Evolutionary conservation across 2,888 invertebrate genomes (phyloP).

Genomic region (Sphinx pinastri): DNA sequence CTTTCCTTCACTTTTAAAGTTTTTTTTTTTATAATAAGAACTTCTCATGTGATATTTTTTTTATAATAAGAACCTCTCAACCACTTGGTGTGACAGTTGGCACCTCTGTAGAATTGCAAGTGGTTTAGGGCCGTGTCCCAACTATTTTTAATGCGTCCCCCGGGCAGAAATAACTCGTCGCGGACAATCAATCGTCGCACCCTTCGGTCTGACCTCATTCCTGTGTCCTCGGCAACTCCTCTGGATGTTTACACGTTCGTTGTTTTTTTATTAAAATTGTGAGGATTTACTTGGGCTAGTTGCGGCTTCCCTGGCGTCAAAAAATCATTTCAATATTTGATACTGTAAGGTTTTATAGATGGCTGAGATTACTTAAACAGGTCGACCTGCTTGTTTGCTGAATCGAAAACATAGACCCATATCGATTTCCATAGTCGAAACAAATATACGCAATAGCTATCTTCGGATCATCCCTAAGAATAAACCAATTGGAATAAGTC

Average conservation of each 20-base stretch:
- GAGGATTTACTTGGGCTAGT: background rate
- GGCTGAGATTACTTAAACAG: too few species aligned
- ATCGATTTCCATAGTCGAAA: too few species aligned
- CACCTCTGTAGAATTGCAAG: background rate
- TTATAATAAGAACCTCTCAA: background rate
- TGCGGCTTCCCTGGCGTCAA: background rate
- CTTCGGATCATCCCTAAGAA: background rate
- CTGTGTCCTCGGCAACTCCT: constrained; percentile 1
- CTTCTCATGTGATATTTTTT: background rate
- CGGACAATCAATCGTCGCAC: constrained; percentile 18
- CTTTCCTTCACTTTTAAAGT: too few species aligned
- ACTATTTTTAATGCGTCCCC: constrained; percentile 12
- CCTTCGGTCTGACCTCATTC: constrained; percentile 19
- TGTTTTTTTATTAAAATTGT: background rate
- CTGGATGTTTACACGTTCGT: background rate
- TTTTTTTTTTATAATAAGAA: too few species aligned
- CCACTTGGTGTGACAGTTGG: background rate
- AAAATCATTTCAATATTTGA: background rate
- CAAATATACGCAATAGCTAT: too few species aligned
- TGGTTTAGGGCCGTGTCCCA: background rate
- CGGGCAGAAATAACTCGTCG: constrained; percentile 12
- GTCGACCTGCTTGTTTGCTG: background rate
- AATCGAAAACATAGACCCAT: too few species aligned
- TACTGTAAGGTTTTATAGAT: background rate
- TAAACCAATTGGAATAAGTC: too few species aligned